A percentile compares a stretch with the other conserved stretches of the same genome.
These are phyloP conservation scores for Nemotelus nigrinus DNA, from an alignment of 2,888 invertebrate species.

Conservation along the genomic window DNA sequence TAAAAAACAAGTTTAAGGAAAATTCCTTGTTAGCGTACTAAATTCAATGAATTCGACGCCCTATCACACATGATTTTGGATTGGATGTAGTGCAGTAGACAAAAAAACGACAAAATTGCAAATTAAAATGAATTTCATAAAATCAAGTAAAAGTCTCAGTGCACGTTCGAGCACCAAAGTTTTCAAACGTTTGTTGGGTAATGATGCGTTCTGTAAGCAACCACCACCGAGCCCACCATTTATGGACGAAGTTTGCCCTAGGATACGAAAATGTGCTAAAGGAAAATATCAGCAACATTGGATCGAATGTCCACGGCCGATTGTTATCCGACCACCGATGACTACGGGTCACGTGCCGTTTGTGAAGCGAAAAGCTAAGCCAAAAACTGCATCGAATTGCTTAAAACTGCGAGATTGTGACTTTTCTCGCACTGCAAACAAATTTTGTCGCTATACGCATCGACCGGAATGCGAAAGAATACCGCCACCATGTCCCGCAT, in stretches of 20 bases:
- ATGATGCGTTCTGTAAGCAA: background rate
- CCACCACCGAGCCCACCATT: background rate
- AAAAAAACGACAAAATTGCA: background rate
- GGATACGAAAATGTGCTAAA: background rate
- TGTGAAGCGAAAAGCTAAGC: slow-evolving; percentile 14
- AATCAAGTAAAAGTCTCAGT: background rate
- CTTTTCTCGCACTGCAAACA: background rate
- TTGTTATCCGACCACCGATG: background rate
- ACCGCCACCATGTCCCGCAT: slow-evolving; percentile 27
- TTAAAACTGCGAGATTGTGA: background rate
- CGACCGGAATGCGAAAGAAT: slow-evolving; percentile 9
- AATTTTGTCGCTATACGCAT: background rate
- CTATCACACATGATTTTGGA: background rate
- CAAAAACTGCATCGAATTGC: slow-evolving; percentile 15
- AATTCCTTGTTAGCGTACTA: background rate
- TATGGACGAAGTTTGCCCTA: slow-evolving; percentile 13
- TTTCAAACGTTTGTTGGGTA: background rate
- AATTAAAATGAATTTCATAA: background rate
- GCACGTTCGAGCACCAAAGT: background rate
- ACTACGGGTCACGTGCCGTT: background rate
- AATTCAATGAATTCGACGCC: slow-evolving; percentile 7
- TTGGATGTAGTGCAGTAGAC: background rate
- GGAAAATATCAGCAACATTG: slow-evolving; percentile 6
- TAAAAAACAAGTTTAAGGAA: background rate
- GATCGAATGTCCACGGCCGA: slow-evolving; percentile 14